Evolutionary conservation across 2,113 vertebrate genomes (phyloP).

Genomic region (Prunella himalayana): DNA sequence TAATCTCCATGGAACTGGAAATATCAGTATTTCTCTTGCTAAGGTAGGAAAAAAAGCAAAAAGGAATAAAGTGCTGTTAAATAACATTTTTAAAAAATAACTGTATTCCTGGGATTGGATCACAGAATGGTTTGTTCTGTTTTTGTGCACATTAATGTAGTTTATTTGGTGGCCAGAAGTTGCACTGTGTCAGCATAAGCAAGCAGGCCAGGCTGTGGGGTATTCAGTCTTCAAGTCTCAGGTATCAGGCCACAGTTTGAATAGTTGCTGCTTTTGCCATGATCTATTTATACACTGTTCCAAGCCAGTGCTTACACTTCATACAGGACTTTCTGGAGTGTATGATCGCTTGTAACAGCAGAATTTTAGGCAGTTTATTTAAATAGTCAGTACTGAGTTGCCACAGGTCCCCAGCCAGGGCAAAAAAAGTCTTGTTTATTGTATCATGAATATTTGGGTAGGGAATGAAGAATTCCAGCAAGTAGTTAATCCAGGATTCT

Average conservation of each 20-base stretch:
- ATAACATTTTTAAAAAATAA: not conserved
- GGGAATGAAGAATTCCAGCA: not conserved
- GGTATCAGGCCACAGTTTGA: not conserved
- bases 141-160: not conserved
- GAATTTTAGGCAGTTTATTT: not conserved
- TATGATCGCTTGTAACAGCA: not conserved
- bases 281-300: not conserved
- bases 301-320: not conserved
- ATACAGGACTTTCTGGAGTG: not conserved
- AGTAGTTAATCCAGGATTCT: not conserved
- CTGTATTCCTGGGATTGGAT: not conserved
- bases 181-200: not conserved
- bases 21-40: not conserved
- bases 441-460: not conserved
- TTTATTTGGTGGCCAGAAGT: not conserved
- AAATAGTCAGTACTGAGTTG: not conserved
- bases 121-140: not conserved
- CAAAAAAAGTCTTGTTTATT: not conserved
- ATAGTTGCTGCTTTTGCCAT: not conserved
- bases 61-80: not conserved
- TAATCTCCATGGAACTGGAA: slow-evolving; percentile 9
- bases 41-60: not conserved
- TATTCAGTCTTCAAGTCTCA: not conserved
- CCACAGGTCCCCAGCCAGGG: not conserved
- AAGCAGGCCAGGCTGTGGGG: not conserved